Percentiles rank a stretch among this genome's conserved stretches.
Evolutionary conservation across 2,888 invertebrate genomes (phyloP).

Genomic region (Chymomyza fuscimana): DNA sequence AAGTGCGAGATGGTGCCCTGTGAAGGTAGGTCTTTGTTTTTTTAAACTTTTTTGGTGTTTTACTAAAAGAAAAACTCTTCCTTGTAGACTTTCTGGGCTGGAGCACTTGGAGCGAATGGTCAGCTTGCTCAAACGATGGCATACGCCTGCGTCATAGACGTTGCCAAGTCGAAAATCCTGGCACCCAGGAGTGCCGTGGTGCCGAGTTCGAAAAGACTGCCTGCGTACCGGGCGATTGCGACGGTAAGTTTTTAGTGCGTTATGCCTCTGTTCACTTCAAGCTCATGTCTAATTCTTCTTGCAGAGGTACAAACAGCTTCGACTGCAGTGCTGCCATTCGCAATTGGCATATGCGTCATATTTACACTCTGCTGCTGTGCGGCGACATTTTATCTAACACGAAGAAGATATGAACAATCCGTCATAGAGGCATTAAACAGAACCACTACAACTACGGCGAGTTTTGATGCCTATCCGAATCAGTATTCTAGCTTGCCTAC

Average conservation of each 20-base stretch:
- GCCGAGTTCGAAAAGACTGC: constrained; percentile 85
- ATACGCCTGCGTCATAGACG: constrained; percentile 86
- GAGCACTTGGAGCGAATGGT: constrained; percentile 89
- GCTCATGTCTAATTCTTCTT: constrained; percentile 4
- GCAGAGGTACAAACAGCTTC: constrained; percentile 70
- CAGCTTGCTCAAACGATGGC: constrained; percentile 83
- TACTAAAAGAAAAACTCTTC: too few species aligned
- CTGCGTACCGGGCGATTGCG: constrained; percentile 80
- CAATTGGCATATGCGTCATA: constrained; percentile 73
- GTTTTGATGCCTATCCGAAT: constrained; percentile 90
- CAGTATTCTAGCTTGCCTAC: constrained; percentile 91
- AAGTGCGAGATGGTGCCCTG: constrained; percentile 87
- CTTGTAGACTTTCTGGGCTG: constrained; percentile 84
- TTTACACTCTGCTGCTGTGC: constrained; percentile 79
- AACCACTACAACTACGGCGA: constrained; percentile 84
- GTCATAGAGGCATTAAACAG: constrained; percentile 75
- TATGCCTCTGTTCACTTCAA: background rate
- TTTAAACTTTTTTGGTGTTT: too few species aligned
- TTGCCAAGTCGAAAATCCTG: constrained; percentile 82
- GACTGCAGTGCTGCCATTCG: constrained; percentile 54
- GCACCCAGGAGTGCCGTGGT: constrained; percentile 85
- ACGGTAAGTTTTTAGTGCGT: constrained; percentile 54
- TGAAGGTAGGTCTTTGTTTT: constrained; percentile 80
- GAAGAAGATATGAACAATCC: constrained; percentile 78
- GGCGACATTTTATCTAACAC: constrained; percentile 80